These are phyloP conservation scores for Cinara cedri DNA, from an alignment of 2,888 invertebrate genomes.

Conservation along the genomic window DNA sequence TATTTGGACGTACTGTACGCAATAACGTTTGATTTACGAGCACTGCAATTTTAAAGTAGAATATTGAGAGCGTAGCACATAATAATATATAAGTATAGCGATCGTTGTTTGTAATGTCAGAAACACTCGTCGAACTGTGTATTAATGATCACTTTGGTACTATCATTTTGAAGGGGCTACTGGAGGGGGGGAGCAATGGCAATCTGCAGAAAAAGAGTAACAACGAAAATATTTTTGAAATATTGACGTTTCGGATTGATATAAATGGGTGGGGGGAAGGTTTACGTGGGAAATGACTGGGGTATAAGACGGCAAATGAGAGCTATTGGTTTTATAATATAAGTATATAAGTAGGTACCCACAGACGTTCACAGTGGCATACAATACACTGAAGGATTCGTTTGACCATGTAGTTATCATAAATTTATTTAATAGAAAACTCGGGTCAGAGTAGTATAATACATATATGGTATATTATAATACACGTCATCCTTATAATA, in stretches of 20 bases:
- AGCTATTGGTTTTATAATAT: background rate
- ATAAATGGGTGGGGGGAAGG: background rate
- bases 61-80: background rate
- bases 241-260: constrained; percentile 18
- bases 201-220: background rate
- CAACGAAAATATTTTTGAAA: constrained; percentile 7
- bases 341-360: too few relatives aligned
- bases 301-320: background rate
- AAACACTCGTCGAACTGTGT: background rate
- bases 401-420: background rate
- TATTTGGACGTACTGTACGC: too few relatives aligned
- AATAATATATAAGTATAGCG: too few relatives aligned
- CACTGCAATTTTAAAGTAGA: background rate
- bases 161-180: background rate
- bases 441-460: background rate
- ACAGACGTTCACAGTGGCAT: too few relatives aligned
- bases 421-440: background rate
- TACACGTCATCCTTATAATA: too few relatives aligned
- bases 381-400: background rate
- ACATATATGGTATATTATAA: too few relatives aligned
- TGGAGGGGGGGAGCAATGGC: background rate
- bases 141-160: constrained; percentile 6
- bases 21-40: background rate
- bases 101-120: background rate
- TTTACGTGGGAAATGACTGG: background rate